Conservation (phyloP, 2,888 invertebrate genomes). For the Stenichneumon culpator region DNA sequence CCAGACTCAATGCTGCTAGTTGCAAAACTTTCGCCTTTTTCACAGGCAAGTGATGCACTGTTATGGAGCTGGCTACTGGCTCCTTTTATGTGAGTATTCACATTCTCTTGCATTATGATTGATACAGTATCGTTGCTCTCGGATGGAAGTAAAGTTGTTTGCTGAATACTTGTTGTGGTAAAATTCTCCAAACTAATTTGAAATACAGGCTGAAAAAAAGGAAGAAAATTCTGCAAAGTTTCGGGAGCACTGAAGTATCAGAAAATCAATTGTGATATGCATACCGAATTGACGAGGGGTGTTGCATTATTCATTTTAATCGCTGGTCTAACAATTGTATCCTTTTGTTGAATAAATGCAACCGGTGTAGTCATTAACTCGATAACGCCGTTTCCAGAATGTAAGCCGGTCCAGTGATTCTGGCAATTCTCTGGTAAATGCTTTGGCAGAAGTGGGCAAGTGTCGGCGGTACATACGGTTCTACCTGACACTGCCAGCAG, state of each 20-base stretch:
- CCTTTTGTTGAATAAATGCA: conserved; percentile 75
- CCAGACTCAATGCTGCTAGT: background rate
- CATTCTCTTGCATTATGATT: conserved; percentile 41
- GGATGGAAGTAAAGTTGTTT: conserved; percentile 61
- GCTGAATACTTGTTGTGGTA: conserved; percentile 61
- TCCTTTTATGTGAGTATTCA: background rate
- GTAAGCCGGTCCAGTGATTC: background rate
- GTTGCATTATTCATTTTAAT: conserved; percentile 72
- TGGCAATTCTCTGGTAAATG: background rate
- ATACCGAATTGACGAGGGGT: conserved; percentile 71
- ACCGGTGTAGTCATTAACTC: conserved; percentile 79
- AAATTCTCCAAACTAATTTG: conserved; percentile 74
- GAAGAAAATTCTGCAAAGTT: background rate
- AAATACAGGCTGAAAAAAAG: conserved; percentile 74
- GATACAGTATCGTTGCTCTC: conserved; percentile 64
- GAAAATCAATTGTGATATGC: background rate
- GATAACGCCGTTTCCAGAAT: conserved; percentile 75
- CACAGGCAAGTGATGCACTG: background rate
- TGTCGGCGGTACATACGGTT: background rate
- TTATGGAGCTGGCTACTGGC: background rate
- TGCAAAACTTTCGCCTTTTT: conserved; percentile 8
- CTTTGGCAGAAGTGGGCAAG: conserved; percentile 9
- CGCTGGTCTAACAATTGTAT: conserved; percentile 60
- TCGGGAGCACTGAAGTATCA: background rate
- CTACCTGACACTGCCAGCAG: conserved; percentile 78